Base-by-base conservation (phyloP, 2,113 vertebrate genomes). In the Mormyrus iriodes region DNA sequence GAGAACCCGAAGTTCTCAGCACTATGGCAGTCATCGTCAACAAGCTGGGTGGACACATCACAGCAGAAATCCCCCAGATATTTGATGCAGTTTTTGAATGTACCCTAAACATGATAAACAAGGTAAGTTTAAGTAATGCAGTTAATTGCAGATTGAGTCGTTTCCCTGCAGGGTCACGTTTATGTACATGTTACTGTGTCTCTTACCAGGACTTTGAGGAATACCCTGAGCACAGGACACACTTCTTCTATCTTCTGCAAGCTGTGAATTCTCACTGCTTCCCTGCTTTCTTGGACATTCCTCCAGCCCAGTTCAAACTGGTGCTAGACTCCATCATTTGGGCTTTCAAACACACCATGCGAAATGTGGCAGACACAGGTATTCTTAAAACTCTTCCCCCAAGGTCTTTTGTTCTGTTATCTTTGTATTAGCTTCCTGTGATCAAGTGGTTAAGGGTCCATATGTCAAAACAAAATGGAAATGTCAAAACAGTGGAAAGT, bases 291-390 rank as follows among this genome's bases (percentile, higher is more conserved):
- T 94, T 99, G 92, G 97, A 97, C 91, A 99, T 99, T 94, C 97
- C 98, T 85, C 97, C 98, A 21, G 97, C 97, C 88, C 98, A 99
- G 92, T 99, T 99, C 94, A 99, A 99, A 90, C 95, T 99, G 90
- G 97, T 99, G 92, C 95, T 99, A 92, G 98, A 99, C 95, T 99
- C 98, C 91, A 98, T 99, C 93, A 99, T 99, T 95, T 99, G 98
- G 98, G 98, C 98, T 93, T 99, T 99, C 92, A 99, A 99, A 90
- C 98, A 99, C 93, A 99, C 98, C 5, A 99, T 99, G 98, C 97
- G 98, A 94, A 99, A 99, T 0, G 98, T 99, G 90, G 98, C 98
- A 84, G 98, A 99, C 94, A 99, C 98, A 93, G 98, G 98, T 98
- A 93, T 10, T 6, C 55, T 2, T 21, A 89, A 21, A 42, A 17